phyloP scores from a whole-genome alignment of 1,140 invertebrate genomes.

The Bombus waltoni region DNA sequence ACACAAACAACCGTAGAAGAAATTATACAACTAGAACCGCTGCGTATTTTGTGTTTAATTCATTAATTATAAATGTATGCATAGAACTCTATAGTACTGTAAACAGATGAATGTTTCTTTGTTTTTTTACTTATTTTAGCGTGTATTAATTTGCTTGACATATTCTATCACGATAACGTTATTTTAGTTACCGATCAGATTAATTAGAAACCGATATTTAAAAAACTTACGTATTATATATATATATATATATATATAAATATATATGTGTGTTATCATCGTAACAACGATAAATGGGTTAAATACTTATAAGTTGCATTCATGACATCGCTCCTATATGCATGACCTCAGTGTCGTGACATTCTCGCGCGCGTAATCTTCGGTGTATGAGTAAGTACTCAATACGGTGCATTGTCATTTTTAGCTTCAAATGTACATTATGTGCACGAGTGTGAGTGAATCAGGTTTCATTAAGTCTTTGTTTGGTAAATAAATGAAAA shows the following conservation, averaged over 20 bases:
- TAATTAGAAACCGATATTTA: slow-evolving; percentile 14
- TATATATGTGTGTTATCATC: slow-evolving; percentile 5
- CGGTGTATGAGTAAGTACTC: slow-evolving; percentile 44
- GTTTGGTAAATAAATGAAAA: slow-evolving; percentile 6
- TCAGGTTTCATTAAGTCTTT: slow-evolving; percentile 26
- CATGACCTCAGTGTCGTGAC: slow-evolving; percentile 54
- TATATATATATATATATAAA: background rate
- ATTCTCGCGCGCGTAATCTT: slow-evolving; percentile 52
- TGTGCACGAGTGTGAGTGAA: slow-evolving; percentile 14
- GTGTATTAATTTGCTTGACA: background rate
- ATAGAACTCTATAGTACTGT: background rate
- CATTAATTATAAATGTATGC: background rate
- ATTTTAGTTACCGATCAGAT: slow-evolving; percentile 16
- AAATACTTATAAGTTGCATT: slow-evolving; percentile 48
- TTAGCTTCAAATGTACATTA: slow-evolving; percentile 38
- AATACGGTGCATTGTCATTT: slow-evolving; percentile 45
- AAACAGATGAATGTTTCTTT: background rate
- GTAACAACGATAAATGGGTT: slow-evolving; percentile 42
- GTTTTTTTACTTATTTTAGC: background rate
- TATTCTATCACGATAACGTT: background rate
- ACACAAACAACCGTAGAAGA: background rate
- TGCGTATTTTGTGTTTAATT: slow-evolving; percentile 3
- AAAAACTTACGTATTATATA: slow-evolving; percentile 14
- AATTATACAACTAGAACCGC: background rate
- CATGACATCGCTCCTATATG: slow-evolving; percentile 31